These are phyloP conservation scores for Pardalotus punctatus DNA, from an alignment of 2,113 vertebrate species.

Conservation along the genomic window DNA sequence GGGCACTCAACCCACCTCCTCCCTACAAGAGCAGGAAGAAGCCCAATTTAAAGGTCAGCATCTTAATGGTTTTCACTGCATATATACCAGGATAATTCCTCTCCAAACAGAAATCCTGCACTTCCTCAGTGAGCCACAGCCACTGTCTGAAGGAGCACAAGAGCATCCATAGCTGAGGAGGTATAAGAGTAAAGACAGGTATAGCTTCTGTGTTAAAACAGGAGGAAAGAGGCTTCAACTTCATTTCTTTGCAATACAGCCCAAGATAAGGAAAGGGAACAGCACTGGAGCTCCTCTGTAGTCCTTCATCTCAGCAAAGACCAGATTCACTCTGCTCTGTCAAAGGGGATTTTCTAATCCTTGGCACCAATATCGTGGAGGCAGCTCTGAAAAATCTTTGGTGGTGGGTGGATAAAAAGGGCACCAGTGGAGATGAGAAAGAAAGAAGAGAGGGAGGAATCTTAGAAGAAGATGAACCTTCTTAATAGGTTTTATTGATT, in stretches of 20 bases:
- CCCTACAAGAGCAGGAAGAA: constrained; percentile 43
- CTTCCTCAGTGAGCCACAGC: neutral
- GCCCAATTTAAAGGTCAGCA: constrained; percentile 49
- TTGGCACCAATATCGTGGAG: neutral
- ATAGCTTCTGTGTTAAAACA: neutral
- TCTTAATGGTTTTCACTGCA: constrained; percentile 5
- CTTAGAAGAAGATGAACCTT: constrained; percentile 10
- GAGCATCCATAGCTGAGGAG: neutral
- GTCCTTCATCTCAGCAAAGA: neutral
- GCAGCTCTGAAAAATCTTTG: constrained; percentile 48
- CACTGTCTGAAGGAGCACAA: neutral
- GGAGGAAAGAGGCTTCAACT: neutral
- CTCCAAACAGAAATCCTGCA: constrained; percentile 34
- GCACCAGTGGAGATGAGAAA: constrained; percentile 40
- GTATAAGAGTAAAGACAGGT: neutral
- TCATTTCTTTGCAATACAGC: neutral
- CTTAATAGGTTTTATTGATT: constrained; percentile 59
- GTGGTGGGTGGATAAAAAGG: constrained; percentile 63
- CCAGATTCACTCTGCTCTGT: neutral
- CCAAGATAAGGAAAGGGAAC: neutral
- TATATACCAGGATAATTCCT: constrained; percentile 14
- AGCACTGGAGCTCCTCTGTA: neutral
- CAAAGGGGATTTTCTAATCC: constrained; percentile 36
- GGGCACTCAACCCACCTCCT: constrained; percentile 56
- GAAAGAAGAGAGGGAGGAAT: constrained; percentile 52